Base-by-base conservation (phyloP, 1,140 invertebrate genomes). In the Aporrectodea caliginosa region DNA sequence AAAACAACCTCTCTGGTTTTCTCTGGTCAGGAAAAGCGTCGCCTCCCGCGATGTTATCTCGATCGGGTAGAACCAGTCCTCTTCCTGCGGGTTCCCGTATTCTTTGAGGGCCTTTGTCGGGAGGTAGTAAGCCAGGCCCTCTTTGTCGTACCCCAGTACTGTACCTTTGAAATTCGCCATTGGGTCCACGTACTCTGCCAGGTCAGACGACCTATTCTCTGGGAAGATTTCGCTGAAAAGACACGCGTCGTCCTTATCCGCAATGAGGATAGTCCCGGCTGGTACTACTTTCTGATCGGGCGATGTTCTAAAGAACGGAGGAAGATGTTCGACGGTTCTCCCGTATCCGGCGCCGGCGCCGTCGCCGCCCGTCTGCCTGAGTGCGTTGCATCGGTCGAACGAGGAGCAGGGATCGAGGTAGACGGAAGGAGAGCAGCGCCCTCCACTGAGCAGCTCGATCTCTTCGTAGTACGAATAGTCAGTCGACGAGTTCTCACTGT, bases 401-500 rank as follows among this genome's bases (percentile, higher is more conserved):
- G 78, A 75, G 35, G 35, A 69, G 35, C 73, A n/a, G 35, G 32
- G 2, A 1, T 16, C 31, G 34, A 27, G 43, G 31, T 69, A 73
- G 69, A 31, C 27, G 29, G 75, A 77, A 27, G 30, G 43, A 73
- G 71, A 16, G 16, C 71, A 16, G 14, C 30, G 12, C 14, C 16
- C 30, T 29, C 34, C 29, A 31, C 77, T 73, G 32, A 81, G 29
- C 27, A 30, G n/a, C 22, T 81, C 80, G 73, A 81, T 81, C 76
- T 81, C 80, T 73, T 81, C 80, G 58, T 81, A 81, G 32, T 81
- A 81, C 1, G 80, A 81, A 27, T 69, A n/a, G 27, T 78, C 68
- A 32, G 70, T 70, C 12, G 71, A 73, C 22, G 35, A 35, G 31
- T 31, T 34, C 73, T 34, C 70, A 12, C 16, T 32, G n/a, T 31